Conservation (phyloP, 2,797 vertebrate species). For the Lateolabrax maculatus region DNA sequence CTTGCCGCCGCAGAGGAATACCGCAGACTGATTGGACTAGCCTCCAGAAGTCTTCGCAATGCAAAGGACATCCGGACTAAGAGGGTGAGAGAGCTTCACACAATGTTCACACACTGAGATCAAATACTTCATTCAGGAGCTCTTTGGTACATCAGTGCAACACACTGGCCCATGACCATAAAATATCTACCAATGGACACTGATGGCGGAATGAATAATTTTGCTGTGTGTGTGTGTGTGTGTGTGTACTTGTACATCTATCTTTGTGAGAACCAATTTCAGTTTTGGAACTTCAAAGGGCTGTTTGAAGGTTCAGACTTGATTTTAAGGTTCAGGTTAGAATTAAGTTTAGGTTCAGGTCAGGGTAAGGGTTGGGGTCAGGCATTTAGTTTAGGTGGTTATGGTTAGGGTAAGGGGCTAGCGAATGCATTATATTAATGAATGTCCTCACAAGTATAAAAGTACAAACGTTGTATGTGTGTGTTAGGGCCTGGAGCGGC, state of each 20-base stretch:
- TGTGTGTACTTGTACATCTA: too few species aligned
- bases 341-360: too few species aligned
- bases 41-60: constrained; percentile 81
- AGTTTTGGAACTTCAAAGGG: too few species aligned
- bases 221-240: neutral
- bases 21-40: constrained; percentile 80
- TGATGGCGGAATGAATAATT: neutral
- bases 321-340: too few species aligned
- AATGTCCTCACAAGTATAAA: too few species aligned
- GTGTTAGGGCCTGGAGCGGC: constrained; percentile 86
- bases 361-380: too few species aligned
- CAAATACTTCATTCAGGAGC: neutral
- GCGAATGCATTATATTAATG: too few species aligned
- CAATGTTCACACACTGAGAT: neutral
- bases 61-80: constrained; percentile 88
- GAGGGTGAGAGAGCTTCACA: constrained; percentile 80
- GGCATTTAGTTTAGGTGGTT: too few species aligned
- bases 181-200: neutral
- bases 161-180: neutral
- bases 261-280: too few species aligned
- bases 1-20: constrained; percentile 86
- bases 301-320: too few species aligned
- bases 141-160: neutral
- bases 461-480: too few species aligned
- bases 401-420: too few species aligned